These are phyloP conservation scores for Albula goreensis DNA, from an alignment of 2,113 vertebrate genomes.

Conservation along the genomic window DNA sequence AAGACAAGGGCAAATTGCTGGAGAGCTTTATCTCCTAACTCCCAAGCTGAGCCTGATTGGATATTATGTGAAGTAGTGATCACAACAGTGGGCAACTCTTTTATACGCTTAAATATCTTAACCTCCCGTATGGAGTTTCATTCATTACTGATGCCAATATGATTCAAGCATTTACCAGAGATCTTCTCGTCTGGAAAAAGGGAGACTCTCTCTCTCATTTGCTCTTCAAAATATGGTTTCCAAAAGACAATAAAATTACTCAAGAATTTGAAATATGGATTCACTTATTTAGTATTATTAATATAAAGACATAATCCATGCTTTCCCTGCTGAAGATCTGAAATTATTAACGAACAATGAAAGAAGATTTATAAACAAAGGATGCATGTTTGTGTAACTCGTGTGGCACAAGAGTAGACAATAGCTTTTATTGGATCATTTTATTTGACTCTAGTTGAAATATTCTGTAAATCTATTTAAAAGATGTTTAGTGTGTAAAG, in stretches of 20 bases:
- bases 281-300: too few relatives aligned
- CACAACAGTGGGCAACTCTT: slow-evolving; percentile 27
- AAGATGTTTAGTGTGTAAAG: too few relatives aligned
- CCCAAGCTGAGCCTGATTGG: slow-evolving; percentile 30
- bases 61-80: slow-evolving; percentile 28
- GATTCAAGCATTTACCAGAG: slow-evolving; percentile 18
- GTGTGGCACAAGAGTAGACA: not conserved
- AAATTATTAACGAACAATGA: too few relatives aligned
- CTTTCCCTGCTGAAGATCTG: too few relatives aligned
- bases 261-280: too few relatives aligned
- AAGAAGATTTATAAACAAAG: too few relatives aligned
- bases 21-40: slow-evolving; percentile 35
- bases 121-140: slow-evolving; percentile 4
- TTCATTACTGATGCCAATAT: not conserved
- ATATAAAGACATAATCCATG: too few relatives aligned
- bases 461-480: too few relatives aligned
- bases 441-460: too few relatives aligned
- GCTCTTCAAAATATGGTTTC: not conserved
- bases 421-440: too few relatives aligned
- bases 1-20: slow-evolving; percentile 33
- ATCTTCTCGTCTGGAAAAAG: slow-evolving; percentile 2
- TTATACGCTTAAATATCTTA: slow-evolving; percentile 33
- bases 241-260: not conserved
- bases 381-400: too few relatives aligned
- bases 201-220: not conserved